Evolutionary conservation across 2,113 vertebrate species (phyloP), one percentile per base, ranked within the genome.

Genomic region (Entomyzon cyanotis): DNA sequence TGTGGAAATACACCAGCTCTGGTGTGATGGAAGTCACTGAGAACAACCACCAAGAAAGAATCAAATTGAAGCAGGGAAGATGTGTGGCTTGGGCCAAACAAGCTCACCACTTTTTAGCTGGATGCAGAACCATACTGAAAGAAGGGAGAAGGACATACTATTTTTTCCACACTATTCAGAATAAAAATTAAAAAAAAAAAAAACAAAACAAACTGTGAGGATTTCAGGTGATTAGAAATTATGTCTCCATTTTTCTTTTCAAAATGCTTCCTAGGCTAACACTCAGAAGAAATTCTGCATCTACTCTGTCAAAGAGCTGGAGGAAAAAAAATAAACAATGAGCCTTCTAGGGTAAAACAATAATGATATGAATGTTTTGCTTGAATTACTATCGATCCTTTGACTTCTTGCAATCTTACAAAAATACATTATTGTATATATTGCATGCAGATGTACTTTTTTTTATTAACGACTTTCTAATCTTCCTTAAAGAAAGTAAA

Each of bases 191-290:
- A 41, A 30, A 35, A 44, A 35, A 19, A 53, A 58, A 24, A 2
- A 37, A 37, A 37, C 37, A 33, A 35, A 44, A 35, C 16, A 53
- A 58, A 22, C 2, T 0, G 1, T 12, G 4, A 15, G 12, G 6
- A 69, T 4, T 52, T 74, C 56, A 56, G 18, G 12, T 63, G 8
- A 25, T n/a, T 35, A 42, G 30, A 50, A 10, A 33, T 50, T 44
- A 7, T 63, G 2, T 9, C 20, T 76, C 15, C 2, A 4, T 62
- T 23, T 33, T 39, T 68, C 8, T 68, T 84, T 47, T 35, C 15
- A 76, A 68, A 31, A 58, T 41, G 21, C 3, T 75, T 73, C 16
- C 11, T 42, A 20, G 6, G 4, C 8, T 71, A 71, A 65, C 18
- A 47, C 24, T n/a, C 44, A 73, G 17, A 16, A 44, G 15, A 83